Percentiles rank a stretch among this genome's conserved stretches.
Evolutionary conservation across 2,888 invertebrate genomes (phyloP).

Genomic region (Brachylomia viminalis): DNA sequence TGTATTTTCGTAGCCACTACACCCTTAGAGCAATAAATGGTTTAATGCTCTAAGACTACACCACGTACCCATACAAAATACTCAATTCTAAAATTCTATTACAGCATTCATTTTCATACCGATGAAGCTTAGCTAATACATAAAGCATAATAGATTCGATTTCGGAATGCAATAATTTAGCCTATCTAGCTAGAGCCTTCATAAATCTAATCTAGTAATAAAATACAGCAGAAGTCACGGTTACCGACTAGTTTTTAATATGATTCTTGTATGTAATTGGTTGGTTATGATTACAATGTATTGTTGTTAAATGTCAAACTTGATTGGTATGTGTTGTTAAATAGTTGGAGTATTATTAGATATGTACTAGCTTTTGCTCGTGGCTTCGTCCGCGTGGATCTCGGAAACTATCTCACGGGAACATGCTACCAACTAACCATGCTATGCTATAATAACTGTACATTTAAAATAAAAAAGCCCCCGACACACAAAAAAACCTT

Average conservation of each 20-base stretch:
- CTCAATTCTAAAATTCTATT: constrained; percentile 2
- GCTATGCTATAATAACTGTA: too few species aligned
- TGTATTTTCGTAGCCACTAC: constrained; percentile 17
- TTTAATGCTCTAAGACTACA: too few species aligned
- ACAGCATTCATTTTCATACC: constrained; percentile 15
- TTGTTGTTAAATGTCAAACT: constrained; percentile 50
- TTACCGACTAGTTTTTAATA: constrained; percentile 45
- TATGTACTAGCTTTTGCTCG: neutral
- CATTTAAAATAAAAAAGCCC: too few species aligned
- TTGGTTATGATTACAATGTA: constrained; percentile 49
- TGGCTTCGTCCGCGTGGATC: too few species aligned
- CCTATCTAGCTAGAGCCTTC: constrained; percentile 11
- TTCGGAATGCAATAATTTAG: constrained; percentile 46
- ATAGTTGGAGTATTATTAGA: neutral
- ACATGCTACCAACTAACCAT: too few species aligned
- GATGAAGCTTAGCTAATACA: constrained; percentile 27
- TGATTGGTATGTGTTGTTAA: constrained; percentile 19
- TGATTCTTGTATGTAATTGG: constrained; percentile 39
- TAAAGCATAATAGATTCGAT: constrained; percentile 33
- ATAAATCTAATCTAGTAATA: constrained; percentile 44
- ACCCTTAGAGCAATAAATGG: too few species aligned
- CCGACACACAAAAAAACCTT: too few species aligned
- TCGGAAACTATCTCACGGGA: too few species aligned
- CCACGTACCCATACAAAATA: constrained; percentile 3
- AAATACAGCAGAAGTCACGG: constrained; percentile 40